Evolutionary conservation across 2,888 invertebrate species (phyloP).

Genomic region (Leucophenga maculata): DNA sequence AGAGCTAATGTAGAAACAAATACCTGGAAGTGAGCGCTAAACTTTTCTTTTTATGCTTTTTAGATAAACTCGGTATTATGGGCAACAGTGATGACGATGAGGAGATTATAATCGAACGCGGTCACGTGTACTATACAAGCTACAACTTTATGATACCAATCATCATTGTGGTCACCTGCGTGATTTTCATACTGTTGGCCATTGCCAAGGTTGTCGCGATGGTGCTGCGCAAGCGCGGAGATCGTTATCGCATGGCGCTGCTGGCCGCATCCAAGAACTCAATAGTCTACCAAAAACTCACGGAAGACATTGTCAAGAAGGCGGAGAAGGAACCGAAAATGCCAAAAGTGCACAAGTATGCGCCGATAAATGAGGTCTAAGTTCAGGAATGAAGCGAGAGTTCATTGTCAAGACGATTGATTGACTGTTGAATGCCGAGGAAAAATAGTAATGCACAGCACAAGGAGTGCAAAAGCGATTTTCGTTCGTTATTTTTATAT

Average conservation of each 20-base stretch:
- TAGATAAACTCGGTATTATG: constrained; percentile 64
- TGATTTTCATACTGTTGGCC: constrained; percentile 75
- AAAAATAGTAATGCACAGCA: too few relatives aligned
- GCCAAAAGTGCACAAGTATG: constrained; percentile 80
- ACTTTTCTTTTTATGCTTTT: background rate
- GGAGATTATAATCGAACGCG: constrained; percentile 70
- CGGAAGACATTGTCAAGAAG: constrained; percentile 82
- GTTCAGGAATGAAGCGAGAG: constrained; percentile 39
- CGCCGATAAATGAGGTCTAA: constrained; percentile 75
- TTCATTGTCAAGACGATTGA: background rate
- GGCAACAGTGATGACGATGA: constrained; percentile 64
- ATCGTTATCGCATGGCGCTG: constrained; percentile 72
- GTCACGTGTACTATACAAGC: constrained; percentile 71
- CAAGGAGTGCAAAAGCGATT: constrained; percentile 1
- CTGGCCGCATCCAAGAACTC: constrained; percentile 71
- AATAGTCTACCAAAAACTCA: constrained; percentile 84
- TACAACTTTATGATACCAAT: constrained; percentile 76
- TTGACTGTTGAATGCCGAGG: too few relatives aligned
- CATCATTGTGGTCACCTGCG: constrained; percentile 76
- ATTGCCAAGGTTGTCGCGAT: constrained; percentile 74
- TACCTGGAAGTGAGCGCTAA: background rate
- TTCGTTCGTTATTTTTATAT: constrained; percentile 39
- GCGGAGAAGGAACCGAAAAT: constrained; percentile 73
- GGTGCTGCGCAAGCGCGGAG: constrained; percentile 73
- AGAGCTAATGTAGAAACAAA: background rate